A percentile compares a stretch with the other conserved stretches of the same genome.
These are phyloP conservation scores for Actinia tenebrosa DNA, from an alignment of 64 coral and sea anemone genomes.

Conservation along the genomic window DNA sequence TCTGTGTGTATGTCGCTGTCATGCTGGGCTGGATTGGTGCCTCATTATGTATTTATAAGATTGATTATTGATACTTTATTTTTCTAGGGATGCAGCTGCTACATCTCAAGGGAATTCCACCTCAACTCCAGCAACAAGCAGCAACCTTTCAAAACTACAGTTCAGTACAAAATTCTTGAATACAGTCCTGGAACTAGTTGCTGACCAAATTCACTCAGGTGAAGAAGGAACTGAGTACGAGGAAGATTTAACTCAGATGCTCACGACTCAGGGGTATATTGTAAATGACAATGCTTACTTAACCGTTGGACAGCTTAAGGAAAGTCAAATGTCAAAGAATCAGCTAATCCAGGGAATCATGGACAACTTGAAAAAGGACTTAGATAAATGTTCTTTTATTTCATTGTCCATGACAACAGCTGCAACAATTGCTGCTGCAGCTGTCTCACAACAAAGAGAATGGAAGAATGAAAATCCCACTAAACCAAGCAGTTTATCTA, in stretches of 20 bases:
- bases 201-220: not conserved
- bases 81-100: not conserved
- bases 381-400: slow-evolving; percentile 71
- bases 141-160: not conserved
- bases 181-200: not conserved
- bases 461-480: slow-evolving; percentile 27
- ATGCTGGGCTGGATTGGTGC: no score
- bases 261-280: not conserved
- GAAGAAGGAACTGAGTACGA: not conserved
- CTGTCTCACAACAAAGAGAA: slow-evolving; percentile 71
- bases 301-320: not conserved
- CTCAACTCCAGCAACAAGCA: not conserved
- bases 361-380: slow-evolving; percentile 86
- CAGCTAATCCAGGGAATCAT: slow-evolving; percentile 73
- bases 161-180: slow-evolving; percentile 10
- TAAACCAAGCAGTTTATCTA: not conserved
- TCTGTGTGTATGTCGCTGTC: no score
- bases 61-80: not conserved
- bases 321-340: slow-evolving; percentile 15
- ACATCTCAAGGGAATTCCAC: not conserved
- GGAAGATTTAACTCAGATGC: slow-evolving; percentile 8
- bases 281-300: not conserved
- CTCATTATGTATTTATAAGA: no score
- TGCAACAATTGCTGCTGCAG: slow-evolving; percentile 80
- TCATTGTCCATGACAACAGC: slow-evolving; percentile 70